These are phyloP conservation scores for Phylloscopus collybita DNA, from an alignment of 2,797 vertebrate genomes.

Conservation along the genomic window DNA sequence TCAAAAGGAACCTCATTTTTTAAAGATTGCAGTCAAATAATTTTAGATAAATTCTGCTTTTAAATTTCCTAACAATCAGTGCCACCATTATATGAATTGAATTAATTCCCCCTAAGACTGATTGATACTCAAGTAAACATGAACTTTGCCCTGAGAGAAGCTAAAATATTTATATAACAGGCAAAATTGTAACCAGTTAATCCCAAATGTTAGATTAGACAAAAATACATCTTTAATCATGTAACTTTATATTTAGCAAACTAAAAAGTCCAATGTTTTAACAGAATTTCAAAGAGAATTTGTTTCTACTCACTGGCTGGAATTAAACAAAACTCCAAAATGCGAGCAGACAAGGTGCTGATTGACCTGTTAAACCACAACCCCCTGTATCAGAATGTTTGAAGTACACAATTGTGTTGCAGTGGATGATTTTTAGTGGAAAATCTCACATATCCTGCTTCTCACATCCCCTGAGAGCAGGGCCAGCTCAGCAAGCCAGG, in stretches of 20 bases:
- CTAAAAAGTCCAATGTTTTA: background rate
- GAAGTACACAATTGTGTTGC: background rate
- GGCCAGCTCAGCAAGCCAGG: background rate
- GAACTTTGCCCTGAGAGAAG: background rate
- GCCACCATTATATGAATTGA: background rate
- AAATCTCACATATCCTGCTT: background rate
- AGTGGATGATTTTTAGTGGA: background rate
- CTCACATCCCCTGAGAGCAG: background rate
- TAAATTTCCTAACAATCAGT: background rate
- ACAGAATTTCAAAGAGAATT: background rate
- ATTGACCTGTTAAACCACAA: background rate
- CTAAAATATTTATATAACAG: background rate
- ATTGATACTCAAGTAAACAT: background rate
- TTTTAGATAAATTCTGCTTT: conserved; percentile 28
- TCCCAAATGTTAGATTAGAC: background rate
- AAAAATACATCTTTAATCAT: background rate
- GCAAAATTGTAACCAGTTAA: background rate
- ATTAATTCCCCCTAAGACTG: background rate
- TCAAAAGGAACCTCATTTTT: conserved; percentile 33
- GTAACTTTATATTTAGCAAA: background rate
- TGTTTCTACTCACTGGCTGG: background rate
- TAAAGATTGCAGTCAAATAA: conserved; percentile 19
- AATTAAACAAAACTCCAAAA: background rate
- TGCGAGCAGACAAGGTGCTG: background rate
- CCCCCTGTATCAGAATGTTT: background rate